Evolutionary conservation across 2,888 invertebrate genomes (phyloP), one percentile per base, ranked within the genome.

Genomic region (Agriopis leucophaearia): DNA sequence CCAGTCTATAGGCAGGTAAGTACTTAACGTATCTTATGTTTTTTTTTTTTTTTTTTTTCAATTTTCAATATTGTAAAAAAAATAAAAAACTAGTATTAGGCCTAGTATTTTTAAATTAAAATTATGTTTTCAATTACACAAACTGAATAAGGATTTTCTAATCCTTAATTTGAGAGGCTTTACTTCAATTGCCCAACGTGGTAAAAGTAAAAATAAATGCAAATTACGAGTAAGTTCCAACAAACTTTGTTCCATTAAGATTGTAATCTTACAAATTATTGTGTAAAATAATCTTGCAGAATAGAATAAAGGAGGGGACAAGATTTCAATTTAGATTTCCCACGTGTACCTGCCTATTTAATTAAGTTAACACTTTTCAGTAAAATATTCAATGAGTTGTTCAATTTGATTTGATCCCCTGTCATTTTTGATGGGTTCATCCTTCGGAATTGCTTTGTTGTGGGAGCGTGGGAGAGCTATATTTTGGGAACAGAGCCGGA

Each of bases 361-460:
- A 78, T 76, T 70, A 77, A 72, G 74, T 67, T 74, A 71, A 79
- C 79, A 79, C 80, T 80, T 76, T 77, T 74, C 75, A 76, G 76
- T 75, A 78, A 78, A 75, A 79, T 78, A 77, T 83, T 77, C 73
- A 74, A 76, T 71, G 77, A 80, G 77, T 75, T 75, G 80, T 74
- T 75, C 77, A 78, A 82, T 81, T 76, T 77, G 75, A 81, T 84
- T 83, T 81, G 82, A 82, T 81, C 79, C 77, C 74, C 78, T 81
- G 78, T 80, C 80, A 75, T 76, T 78, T 79, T 82, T 81, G 81
- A 84, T 77, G 81, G 80, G 81, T 78, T 81, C 78, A 79, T 82
- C 78, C 75, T 74, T 73, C 66, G 75, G 74, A 77, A 80, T 80
- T 77, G 79, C 80, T 84, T 81, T 81, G 81, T 81, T 80, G 78